Percentiles rank a stretch among this genome's conserved stretches.
phyloP scores from a whole-genome alignment of 2,888 invertebrate genomes.

The Amitus sp. region DNA sequence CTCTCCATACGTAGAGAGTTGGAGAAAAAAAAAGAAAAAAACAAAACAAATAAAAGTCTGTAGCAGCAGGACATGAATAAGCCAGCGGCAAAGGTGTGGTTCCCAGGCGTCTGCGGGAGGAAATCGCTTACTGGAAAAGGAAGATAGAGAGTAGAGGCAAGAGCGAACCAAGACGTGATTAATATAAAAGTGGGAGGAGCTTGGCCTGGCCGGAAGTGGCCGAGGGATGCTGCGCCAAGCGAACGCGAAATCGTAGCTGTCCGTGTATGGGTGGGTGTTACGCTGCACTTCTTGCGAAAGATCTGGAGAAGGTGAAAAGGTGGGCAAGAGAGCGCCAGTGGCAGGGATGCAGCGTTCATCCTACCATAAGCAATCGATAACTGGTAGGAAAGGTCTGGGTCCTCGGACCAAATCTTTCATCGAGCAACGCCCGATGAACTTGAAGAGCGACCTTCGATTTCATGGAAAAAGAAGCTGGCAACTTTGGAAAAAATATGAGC shows the following conservation, averaged over 20 bases:
- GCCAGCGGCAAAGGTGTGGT: constrained; percentile 62
- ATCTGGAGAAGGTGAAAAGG: constrained; percentile 40
- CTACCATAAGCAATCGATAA: too few species aligned
- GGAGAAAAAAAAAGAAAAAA: constrained; percentile 32
- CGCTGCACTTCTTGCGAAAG: constrained; percentile 37
- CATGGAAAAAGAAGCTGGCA: constrained; percentile 12
- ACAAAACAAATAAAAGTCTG: constrained; percentile 27
- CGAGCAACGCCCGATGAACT: too few species aligned
- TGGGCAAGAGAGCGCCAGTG: constrained; percentile 19
- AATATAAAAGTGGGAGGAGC: constrained; percentile 66
- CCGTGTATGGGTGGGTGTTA: constrained; percentile 37
- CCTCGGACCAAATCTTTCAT: too few species aligned
- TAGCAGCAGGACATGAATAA: constrained; percentile 55
- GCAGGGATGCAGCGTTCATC: constrained; percentile 27
- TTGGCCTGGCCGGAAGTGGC: constrained; percentile 61
- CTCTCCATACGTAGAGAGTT: constrained; percentile 24
- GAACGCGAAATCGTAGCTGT: constrained; percentile 57
- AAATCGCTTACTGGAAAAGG: constrained; percentile 58
- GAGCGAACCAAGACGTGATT: constrained; percentile 64
- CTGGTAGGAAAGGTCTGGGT: too few species aligned
- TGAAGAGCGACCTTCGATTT: constrained; percentile 9
- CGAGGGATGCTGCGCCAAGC: constrained; percentile 59
- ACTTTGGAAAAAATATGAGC: constrained; percentile 37
- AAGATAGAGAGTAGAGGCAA: constrained; percentile 58
- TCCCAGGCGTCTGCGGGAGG: constrained; percentile 58